Base-by-base conservation (phyloP, 2,797 vertebrate species). In the Ibycter americanus region DNA sequence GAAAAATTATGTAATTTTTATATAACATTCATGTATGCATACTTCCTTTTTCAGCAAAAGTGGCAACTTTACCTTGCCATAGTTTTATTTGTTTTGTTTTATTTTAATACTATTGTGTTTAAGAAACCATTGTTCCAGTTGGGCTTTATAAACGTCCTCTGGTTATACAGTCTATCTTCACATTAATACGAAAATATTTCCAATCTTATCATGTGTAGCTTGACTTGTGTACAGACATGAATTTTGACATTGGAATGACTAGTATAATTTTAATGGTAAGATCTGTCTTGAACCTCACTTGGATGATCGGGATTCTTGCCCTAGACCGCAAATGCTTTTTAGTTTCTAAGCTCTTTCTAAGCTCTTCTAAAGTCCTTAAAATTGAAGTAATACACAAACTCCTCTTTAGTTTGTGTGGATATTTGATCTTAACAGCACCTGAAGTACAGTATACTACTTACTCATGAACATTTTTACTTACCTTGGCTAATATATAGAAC, bases 21-120 rank as follows among this genome's bases (percentile, higher is more conserved):
- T 95, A 34, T 87, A 67, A 83, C 83, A 87, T 90, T 93, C 29
- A 90, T 92, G 66, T 93, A 92, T 77, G 59, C 62, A 59, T 92
- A 40, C 91, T 97, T 95, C 83, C 91, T 95, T 91, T 96, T 83
- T 84, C 73, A 66, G 51, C 26, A 87, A 59, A 91, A 95, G 55
- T 52, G 11, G 20, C 80, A 66, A 90, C 36, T 94, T 92, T 76
- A 80, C 77, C 47, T 90, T 87, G 38, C 27, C 56, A 34, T 51
- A 11, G 9, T 74, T 92, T 83, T 72, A 59, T 92, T 91, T 91
- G 16, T 76, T 87, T 91, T 70, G 67, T 46, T 92, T 83, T 91
- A 68, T 91, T 87, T 86, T 86, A 81, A 88, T 58, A 7, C 46
- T 49, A 44, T 88, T 96, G 74, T 91, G 23, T 92, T 87, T 82